Evolutionary conservation across 1,140 invertebrate genomes (phyloP), one percentile per base, ranked within the genome.

Genomic region (Homalodisca vitripennis): DNA sequence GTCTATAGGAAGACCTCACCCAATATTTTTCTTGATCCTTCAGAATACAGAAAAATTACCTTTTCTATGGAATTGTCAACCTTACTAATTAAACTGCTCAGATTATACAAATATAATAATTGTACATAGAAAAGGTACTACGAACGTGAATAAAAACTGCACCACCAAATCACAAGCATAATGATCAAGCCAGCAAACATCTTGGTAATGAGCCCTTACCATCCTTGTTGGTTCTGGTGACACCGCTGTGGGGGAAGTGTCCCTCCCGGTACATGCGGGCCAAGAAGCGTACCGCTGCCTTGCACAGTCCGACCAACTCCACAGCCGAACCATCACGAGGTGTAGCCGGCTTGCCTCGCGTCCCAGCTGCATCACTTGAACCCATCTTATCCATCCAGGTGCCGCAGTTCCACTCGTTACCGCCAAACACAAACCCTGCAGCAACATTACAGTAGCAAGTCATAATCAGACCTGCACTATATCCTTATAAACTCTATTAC

Each of bases 301-400:
- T 89, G 70, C 88, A 89, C 1, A 98, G 82, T 27, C 93, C 97
- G 32, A 98, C 87, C 20, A 99, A 82, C 82, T 99, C 98, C 22
- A 99, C 86, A 22, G 98, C 96, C 51, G 93, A 93, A 34, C 98
- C 98, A 84, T 99, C 95, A 70, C 98, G 87, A 0, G 97, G 96
- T 1, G 96, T 98, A 46, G 29, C n/a, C n/a, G n/a, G n/a, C n/a
- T n/a, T 87, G 29, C 98, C 97, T 77, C 90, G 89, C 75, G 92
- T 99, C 32, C 93, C 92, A 1, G 96, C 95, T 75, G 89, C 89
- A 31, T 91, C 89, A 2, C 94, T 97, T 6, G 93, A 95, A 3
- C 98, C 98, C 98, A 99, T 99, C 85, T 99, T 99, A 79, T 99
- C 98, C 98, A 99, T 99, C 98, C 98, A 99, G 1, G 98, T 99